These are phyloP conservation scores for Cremastinae sp. DNA, from an alignment of 2,888 invertebrate species.

Conservation along the genomic window DNA sequence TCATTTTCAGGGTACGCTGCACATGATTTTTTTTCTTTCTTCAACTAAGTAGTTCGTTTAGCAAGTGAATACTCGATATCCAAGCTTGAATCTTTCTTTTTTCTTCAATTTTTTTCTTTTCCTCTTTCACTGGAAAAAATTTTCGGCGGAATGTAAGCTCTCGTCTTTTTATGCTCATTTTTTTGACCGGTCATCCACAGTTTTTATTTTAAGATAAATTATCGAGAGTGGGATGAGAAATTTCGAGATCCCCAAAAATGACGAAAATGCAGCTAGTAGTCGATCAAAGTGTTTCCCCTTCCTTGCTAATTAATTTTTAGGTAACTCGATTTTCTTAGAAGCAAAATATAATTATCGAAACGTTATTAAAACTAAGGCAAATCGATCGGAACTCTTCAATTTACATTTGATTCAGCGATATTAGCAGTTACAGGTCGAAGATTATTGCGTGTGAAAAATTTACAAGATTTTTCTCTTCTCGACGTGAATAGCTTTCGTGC, in stretches of 20 bases:
- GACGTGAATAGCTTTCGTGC: conserved; percentile 9
- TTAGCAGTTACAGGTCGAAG: conserved; percentile 7
- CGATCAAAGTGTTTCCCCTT: too few species aligned
- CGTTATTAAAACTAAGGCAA: conserved; percentile 19
- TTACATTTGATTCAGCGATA: not conserved
- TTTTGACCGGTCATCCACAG: too few species aligned
- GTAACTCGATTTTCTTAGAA: conserved; percentile 20
- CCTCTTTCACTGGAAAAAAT: not conserved
- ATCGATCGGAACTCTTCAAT: conserved; percentile 20
- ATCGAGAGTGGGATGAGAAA: too few species aligned
- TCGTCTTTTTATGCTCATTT: conserved; percentile 19
- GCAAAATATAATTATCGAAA: conserved; percentile 19
- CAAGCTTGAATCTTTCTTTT: conserved; percentile 30
- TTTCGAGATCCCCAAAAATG: too few species aligned
- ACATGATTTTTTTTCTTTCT: conserved; percentile 36
- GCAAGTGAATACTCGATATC: conserved; percentile 46
- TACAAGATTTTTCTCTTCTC: not conserved
- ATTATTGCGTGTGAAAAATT: conserved; percentile 5
- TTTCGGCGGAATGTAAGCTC: conserved; percentile 46
- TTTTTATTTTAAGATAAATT: not conserved
- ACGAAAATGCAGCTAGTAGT: too few species aligned
- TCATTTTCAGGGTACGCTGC: not conserved
- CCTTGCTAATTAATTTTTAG: conserved; percentile 1
- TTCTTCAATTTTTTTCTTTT: conserved; percentile 12
- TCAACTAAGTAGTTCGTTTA: conserved; percentile 39